phyloP scores from a whole-genome alignment of 2,888 invertebrate genomes.

The Thalpophila matura region DNA sequence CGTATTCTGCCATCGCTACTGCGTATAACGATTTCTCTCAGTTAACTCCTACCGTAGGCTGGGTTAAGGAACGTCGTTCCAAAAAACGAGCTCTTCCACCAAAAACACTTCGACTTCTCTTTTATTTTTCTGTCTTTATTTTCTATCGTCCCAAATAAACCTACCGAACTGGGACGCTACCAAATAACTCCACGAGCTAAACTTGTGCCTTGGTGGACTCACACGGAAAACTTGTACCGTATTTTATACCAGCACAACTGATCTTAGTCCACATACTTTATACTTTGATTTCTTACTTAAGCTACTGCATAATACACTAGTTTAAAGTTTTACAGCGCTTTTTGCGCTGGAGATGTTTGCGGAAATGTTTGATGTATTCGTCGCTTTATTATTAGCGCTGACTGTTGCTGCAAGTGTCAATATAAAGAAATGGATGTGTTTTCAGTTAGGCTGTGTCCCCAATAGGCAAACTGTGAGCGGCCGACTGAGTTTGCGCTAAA shows the following conservation, averaged over 20 bases:
- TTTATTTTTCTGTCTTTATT: no score
- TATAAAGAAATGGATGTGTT: no score
- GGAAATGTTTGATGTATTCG: conserved; percentile 13
- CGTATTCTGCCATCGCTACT: no score
- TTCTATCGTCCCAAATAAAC: conserved; percentile 3
- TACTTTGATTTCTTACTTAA: conserved; percentile 52
- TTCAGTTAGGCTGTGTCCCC: no score
- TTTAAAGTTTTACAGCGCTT: conserved; percentile 40
- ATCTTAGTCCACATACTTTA: conserved; percentile 45
- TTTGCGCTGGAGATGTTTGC: conserved; percentile 23
- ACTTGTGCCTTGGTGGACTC: conserved; percentile 46
- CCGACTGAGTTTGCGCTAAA: no score
- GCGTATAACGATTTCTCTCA: no score
- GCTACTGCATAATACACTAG: conserved; percentile 35
- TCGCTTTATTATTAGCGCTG: neutral
- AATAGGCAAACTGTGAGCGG: no score
- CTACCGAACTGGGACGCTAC: neutral
- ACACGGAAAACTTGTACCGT: conserved; percentile 57
- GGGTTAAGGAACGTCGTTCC: no score
- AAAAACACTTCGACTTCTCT: no score
- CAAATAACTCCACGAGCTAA: conserved; percentile 25
- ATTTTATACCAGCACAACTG: conserved; percentile 54
- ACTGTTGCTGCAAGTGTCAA: neutral
- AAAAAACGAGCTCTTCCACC: no score
- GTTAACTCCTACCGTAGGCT: no score